phyloP scores from a whole-genome alignment of 1,140 invertebrate genomes.

The Diorhabda elongata region DNA sequence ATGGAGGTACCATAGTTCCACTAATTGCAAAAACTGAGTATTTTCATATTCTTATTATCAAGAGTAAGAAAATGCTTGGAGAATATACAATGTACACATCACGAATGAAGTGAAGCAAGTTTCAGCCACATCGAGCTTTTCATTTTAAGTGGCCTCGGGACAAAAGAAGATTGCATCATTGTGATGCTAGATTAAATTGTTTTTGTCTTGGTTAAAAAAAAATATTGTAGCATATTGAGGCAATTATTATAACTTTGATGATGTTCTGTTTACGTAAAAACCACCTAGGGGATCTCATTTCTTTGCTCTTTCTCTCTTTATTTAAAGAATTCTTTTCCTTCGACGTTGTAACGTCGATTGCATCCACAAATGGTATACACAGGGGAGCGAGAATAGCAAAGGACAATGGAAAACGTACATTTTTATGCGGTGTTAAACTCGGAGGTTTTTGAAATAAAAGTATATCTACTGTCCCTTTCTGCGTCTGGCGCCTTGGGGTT shows the following conservation, averaged over 20 bases:
- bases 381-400: not conserved
- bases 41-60: not conserved
- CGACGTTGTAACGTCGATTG: not conserved
- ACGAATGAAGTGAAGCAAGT: not conserved
- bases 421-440: not conserved
- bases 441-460: not conserved
- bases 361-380: not conserved
- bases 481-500: no score
- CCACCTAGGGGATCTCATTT: not conserved
- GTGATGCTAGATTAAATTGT: slow-evolving; percentile 21
- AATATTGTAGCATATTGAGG: slow-evolving; percentile 15
- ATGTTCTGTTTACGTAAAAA: not conserved
- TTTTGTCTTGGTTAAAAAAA: slow-evolving; percentile 14
- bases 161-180: slow-evolving; percentile 13
- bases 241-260: slow-evolving; percentile 16
- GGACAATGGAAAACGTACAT: not conserved
- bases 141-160: slow-evolving; percentile 10
- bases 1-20: not conserved
- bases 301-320: not conserved
- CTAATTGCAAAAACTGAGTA: not conserved
- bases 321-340: not conserved
- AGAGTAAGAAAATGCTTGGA: not conserved
- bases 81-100: slow-evolving; percentile 3
- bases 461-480: not conserved
- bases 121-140: not conserved